Evolutionary conservation across 2,113 vertebrate species (phyloP), one percentile per base, ranked within the genome.

Genomic region (Hymenochirus boettgeri): DNA sequence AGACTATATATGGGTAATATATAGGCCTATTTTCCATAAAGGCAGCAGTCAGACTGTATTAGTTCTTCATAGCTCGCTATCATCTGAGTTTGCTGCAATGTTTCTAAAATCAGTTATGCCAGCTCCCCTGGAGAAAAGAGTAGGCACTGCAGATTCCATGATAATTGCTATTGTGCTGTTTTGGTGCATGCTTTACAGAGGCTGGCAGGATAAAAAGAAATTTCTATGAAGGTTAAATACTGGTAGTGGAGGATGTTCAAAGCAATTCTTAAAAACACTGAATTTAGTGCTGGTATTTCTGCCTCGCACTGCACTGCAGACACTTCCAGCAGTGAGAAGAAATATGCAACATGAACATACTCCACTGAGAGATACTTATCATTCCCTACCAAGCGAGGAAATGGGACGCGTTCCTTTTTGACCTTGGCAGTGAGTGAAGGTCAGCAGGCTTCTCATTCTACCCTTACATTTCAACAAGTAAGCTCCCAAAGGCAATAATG

Each of bases 401-500:
- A 69, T 69, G 58, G 61, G 77, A 64, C 70, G 35, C 65, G 57
- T 35, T 77, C 71, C 67, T 66, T 70, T 72, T 71, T 86, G 82
- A 87, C 85, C 84, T 88, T 90, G 85, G 82, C 81, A 84, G 76
- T 78, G 78, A 82, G 69, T 70, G 84, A 69, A 86, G 79, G 83
- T 80, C 69, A n/a, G 70, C 72, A 77, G 79, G 81, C 82, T 86
- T 83, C 63, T 67, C 80, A 81, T 85, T 75, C 75, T 79, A 77
- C 82, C 81, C 83, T 83, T 73, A 75, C 50, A 84, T 84, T 81
- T 82, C 76, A 82, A 80, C 80, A 83, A 69, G 77, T 76, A 69
- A 81, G 80, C 56, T 77, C 81, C 76, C 75, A 80, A 80, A 58
- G 74, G 76, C 73, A 77, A 82, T 76, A 55, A 62, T 81, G 82